Evolutionary conservation across 2,888 invertebrate species (phyloP).

Genomic region (Amphipyra berbera): DNA sequence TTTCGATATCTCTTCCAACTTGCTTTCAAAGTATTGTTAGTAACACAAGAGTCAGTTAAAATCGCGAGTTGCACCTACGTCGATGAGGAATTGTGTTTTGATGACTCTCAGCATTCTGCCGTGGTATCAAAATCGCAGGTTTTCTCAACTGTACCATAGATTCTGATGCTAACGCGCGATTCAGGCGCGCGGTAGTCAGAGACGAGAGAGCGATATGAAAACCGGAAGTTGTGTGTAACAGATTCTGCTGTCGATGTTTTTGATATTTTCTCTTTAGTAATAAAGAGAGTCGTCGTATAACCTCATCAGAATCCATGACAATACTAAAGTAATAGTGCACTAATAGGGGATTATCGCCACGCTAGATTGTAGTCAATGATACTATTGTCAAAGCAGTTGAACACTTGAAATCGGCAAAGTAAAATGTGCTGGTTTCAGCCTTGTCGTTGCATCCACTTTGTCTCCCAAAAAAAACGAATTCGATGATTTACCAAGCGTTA

Average conservation of each 20-base stretch:
- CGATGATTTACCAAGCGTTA: no score
- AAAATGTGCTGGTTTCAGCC: no score
- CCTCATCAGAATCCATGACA: constrained; percentile 27
- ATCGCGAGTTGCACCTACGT: constrained; percentile 29
- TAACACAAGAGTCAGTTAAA: constrained; percentile 7
- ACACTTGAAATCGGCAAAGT: no score
- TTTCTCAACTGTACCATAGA: constrained; percentile 16
- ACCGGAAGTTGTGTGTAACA: constrained; percentile 2
- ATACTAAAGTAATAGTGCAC: background rate
- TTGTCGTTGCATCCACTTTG: no score
- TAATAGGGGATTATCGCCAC: background rate
- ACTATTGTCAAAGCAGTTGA: no score
- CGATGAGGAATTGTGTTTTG: constrained; percentile 2
- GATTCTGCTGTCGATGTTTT: background rate
- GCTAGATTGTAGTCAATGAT: background rate
- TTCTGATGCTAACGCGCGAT: constrained; percentile 13
- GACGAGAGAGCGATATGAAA: background rate
- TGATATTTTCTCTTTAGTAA: constrained; percentile 36
- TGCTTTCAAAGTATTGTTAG: no score
- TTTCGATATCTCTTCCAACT: no score
- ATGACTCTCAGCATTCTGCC: background rate
- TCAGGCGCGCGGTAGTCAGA: constrained; percentile 7
- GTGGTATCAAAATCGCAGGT: constrained; percentile 9
- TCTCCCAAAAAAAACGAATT: no score
- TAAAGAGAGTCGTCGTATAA: constrained; percentile 15